Base-by-base conservation (phyloP, 1,140 invertebrate species). In the Drepana arcuata region DNA sequence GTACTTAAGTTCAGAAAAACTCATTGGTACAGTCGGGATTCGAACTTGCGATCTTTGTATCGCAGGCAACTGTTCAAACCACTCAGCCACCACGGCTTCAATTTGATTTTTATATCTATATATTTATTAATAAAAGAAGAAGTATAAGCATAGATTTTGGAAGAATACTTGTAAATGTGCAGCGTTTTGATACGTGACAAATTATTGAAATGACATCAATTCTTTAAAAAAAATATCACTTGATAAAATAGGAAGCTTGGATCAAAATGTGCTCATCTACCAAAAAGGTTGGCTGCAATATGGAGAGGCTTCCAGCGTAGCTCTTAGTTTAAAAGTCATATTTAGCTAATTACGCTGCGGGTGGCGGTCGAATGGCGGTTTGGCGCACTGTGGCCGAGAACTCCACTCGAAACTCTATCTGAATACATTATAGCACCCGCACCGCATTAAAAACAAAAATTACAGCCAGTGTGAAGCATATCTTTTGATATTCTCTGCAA, bases 251-350 rank as follows among this genome's bases (percentile, higher is more conserved):
- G 24, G 18, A 43, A 28, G 49, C 54, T 50, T 38, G 31, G 43
- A 48, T 49, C 38, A 48, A 57, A 60, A 60, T 57, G 31, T 39
- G 40, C 36, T 53, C 48, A 23, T 50, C 51, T 40, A 42, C 32
- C 45, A 48, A 62, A 66, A 60, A 57, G 44, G 39, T 41, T 48
- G 35, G 47, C 41, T 18, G 52, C 49, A 44, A 49, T 43, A 48
- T 41, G 33, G 27, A 51, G 47, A 52, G 56, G 42, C 44, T 52
- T 49, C 47, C 60, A 47, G 42, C 32, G 16, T 36, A 37, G 49
- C 59, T 68, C 57, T 66, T 67, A 62, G 60, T 69, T 70, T 69
- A 61, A 71, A 75, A 69, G 67, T 69, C 58, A 75, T 71, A 74
- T 75, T 71, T 60, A 66, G 57, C 57, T 75, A 75, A 71, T 75